Evolutionary conservation across 2,113 vertebrate genomes (phyloP).

Genomic region (Taurulus bubalis): DNA sequence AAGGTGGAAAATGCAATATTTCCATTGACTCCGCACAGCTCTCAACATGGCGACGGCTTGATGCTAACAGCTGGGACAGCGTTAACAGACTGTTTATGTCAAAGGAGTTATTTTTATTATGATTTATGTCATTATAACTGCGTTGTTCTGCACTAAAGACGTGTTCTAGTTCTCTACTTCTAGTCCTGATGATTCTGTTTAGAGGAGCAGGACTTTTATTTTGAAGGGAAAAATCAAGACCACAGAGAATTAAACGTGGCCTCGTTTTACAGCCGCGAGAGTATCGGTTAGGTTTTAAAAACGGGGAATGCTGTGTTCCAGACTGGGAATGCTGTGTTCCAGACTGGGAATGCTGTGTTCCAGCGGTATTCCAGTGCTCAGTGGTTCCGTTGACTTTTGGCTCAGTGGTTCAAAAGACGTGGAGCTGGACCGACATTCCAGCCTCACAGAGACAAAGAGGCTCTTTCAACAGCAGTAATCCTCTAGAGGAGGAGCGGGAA

Average conservation of each 20-base stretch:
- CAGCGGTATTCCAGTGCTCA: slow-evolving; percentile 62
- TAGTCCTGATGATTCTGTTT: background rate
- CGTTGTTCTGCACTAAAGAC: no score
- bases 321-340: slow-evolving; percentile 28
- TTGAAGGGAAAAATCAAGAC: background rate
- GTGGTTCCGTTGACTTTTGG: slow-evolving; percentile 79
- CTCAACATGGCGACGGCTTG: background rate
- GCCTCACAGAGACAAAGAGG: slow-evolving; percentile 70
- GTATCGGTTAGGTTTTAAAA: no score
- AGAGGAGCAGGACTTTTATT: background rate
- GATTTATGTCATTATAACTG: no score
- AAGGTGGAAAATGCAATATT: no score
- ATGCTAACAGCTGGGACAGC: background rate
- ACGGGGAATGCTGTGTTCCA: no score
- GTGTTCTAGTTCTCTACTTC: no score
- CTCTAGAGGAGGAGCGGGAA: slow-evolving; percentile 66
- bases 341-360: background rate
- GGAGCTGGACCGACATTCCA: slow-evolving; percentile 73
- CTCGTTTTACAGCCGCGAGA: background rate
- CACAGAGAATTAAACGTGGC: no score
- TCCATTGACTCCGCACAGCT: background rate
- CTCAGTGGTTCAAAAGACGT: slow-evolving; percentile 75
- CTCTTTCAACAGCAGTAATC: slow-evolving; percentile 77
- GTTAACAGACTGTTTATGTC: no score
- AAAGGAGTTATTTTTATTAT: no score